Base-by-base conservation (phyloP, 2,888 invertebrate genomes). In the Diarsia mendica region DNA sequence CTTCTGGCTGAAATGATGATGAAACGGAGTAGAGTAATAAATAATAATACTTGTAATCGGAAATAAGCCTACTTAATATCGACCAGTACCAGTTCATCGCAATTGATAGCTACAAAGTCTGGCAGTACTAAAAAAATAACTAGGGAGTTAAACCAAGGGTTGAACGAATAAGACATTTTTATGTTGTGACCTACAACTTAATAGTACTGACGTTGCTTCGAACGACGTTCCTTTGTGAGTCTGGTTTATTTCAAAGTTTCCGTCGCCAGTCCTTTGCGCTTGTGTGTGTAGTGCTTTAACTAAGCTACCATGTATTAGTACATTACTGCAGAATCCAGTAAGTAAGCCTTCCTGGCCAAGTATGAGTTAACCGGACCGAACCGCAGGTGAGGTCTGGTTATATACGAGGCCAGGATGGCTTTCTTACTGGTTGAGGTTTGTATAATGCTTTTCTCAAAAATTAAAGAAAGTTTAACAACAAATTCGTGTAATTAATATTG, bases 241-340 rank as follows among this genome's bases (percentile, higher is more conserved):
- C 58, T 61, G 33, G n/a, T 65, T 80, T 65, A 39, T 65, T n/a
- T 18, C 58, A 51, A 28, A 80, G 15, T 18, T 11, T 51, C 33
- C 60, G 39, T 39, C 58, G 8, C n/a, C 44, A 28, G 23, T 13
- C 46, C 39, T 65, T 46, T 60, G 28, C n/a, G 75, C 39, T 39
- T 39, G 39, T 39, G 44, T 23, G 15, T 6, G n/a, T 20, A 28
- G 4, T 13, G 46, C n/a, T 33, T 33, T 48, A 63, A 55, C 48
- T 13, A 66, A 66, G 39, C 49, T 75, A 33, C 33, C 20, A 66
- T 75, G 51, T 28, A 28, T 28, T n/a, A n/a, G n/a, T n/a, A n/a
- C n/a, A n/a, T n/a, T n/a, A n/a, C n/a, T n/a, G n/a, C n/a, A n/a
- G n/a, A n/a, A n/a, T n/a, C n/a, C n/a, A n/a, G n/a, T n/a, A n/a